Evolutionary conservation across 2,888 invertebrate genomes (phyloP).

Genomic region (Stenurella melanura): DNA sequence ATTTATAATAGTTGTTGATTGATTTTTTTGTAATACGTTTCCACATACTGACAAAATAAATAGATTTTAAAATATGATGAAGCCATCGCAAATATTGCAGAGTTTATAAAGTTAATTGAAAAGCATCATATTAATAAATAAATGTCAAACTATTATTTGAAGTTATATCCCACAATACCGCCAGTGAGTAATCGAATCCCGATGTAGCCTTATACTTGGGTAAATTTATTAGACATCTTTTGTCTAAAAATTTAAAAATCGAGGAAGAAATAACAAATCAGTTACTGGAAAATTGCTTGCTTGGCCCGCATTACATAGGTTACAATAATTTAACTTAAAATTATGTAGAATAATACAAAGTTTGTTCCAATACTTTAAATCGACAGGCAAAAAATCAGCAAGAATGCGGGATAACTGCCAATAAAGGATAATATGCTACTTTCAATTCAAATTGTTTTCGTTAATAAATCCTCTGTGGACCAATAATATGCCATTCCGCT

Average conservation of each 20-base stretch:
- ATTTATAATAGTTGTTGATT: too few relatives aligned
- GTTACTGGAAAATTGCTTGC: constrained; percentile 1
- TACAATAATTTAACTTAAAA: constrained; percentile 5
- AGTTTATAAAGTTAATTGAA: too few relatives aligned
- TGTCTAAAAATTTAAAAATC: not conserved
- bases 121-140: too few relatives aligned
- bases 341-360: constrained; percentile 11
- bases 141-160: too few relatives aligned
- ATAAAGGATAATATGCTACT: constrained; percentile 9
- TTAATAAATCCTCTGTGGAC: not conserved
- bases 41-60: too few relatives aligned
- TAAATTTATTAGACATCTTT: constrained; percentile 6
- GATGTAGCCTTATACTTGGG: not conserved
- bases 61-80: too few relatives aligned
- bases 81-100: too few relatives aligned
- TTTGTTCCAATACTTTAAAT: not conserved
- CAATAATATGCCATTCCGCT: not conserved
- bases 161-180: not conserved
- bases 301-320: constrained; percentile 5
- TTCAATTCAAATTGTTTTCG: not conserved
- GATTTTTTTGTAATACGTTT: too few relatives aligned
- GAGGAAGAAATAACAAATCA: not conserved
- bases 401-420: constrained; percentile 1
- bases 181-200: not conserved
- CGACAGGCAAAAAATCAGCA: constrained; percentile 1